Evolutionary conservation across 2,888 invertebrate species (phyloP).

Genomic region (Dynastes hyllus): DNA sequence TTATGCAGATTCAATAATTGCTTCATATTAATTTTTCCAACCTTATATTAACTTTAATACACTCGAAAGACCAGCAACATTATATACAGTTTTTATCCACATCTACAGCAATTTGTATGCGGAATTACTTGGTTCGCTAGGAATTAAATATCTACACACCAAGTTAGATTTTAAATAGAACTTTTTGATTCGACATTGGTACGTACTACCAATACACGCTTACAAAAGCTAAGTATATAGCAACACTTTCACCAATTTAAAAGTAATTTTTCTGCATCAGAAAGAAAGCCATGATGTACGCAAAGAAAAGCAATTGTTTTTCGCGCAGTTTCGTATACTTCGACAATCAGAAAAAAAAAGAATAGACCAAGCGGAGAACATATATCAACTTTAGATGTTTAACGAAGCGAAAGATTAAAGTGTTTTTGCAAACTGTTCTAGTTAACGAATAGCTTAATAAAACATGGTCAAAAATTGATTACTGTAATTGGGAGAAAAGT

Average conservation of each 20-base stretch:
- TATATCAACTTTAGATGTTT: background rate
- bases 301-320: conserved; percentile 29
- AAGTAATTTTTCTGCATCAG: conserved; percentile 35
- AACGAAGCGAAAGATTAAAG: conserved; percentile 39
- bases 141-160: background rate
- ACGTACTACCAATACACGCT: background rate
- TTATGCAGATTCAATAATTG: too few relatives aligned
- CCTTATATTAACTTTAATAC: too few relatives aligned
- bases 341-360: background rate
- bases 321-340: conserved; percentile 1
- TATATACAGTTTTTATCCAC: too few relatives aligned
- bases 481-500: background rate
- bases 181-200: background rate
- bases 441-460: background rate
- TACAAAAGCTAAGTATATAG: conserved; percentile 28
- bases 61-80: too few relatives aligned
- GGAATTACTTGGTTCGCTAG: too few relatives aligned
- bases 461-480: background rate
- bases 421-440: conserved; percentile 19
- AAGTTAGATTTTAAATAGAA: background rate
- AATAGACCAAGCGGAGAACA: background rate
- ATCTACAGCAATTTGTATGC: too few relatives aligned
- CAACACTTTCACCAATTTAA: conserved; percentile 45
- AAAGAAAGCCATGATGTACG: conserved; percentile 29
- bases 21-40: too few relatives aligned